Percentiles rank a stretch among this genome's conserved stretches.
Conservation (phyloP, 2,113 vertebrate genomes). For the Asarcornis scutulata region DNA sequence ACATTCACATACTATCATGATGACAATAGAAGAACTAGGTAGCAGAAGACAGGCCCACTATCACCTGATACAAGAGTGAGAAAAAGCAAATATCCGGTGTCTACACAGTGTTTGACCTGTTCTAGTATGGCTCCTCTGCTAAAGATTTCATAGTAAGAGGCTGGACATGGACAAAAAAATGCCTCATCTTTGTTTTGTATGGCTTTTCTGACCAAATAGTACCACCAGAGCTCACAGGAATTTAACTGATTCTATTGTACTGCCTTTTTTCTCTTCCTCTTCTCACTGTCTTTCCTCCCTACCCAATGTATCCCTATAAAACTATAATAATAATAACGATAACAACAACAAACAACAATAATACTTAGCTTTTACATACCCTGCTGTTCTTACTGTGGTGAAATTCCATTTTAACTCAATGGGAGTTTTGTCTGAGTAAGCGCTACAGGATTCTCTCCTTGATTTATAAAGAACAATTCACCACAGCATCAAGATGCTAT, state of each 20-base stretch:
- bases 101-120: neutral
- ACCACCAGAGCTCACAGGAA: neutral
- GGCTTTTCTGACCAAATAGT: neutral
- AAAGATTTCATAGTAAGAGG: neutral
- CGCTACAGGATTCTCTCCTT: slow-evolving; percentile 3
- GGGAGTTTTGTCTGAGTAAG: slow-evolving; percentile 45
- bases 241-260: neutral
- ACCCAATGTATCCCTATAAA: neutral
- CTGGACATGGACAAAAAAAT: neutral
- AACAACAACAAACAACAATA: neutral
- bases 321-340: neutral
- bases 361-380: neutral
- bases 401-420: slow-evolving; percentile 58
- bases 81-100: neutral
- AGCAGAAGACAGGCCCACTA: neutral
- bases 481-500: neutral
- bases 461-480: slow-evolving; percentile 38
- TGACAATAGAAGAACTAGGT: neutral
- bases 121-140: neutral
- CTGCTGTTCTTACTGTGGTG: neutral
- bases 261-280: neutral
- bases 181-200: neutral
- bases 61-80: neutral
- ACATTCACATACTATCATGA: neutral
- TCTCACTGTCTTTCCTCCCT: neutral